Evolutionary conservation across 2,888 invertebrate species (phyloP), one percentile per base, ranked within the genome.

Genomic region (Torymus tubicola): DNA sequence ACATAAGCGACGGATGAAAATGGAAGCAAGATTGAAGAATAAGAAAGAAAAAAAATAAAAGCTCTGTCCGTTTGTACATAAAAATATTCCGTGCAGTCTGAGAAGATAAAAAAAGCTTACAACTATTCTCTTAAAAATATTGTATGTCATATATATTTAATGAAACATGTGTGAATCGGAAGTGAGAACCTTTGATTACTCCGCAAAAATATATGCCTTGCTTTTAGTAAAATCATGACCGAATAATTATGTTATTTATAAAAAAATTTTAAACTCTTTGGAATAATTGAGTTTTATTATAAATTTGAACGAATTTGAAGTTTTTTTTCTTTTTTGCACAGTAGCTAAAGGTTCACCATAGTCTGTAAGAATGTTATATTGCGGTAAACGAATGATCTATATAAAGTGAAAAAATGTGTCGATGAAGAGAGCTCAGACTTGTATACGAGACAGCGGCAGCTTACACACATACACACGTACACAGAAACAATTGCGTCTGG

Each of bases 111-210:
- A n/a, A n/a, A 80, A 65, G 24, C 60, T 70, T 80, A 70, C 74
- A 75, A 75, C 64, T 80, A 80, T 80, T 80, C 75, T 80, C 80
- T 75, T 80, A 74, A 75, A 64, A 64, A 73, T 74, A 79, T 74
- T 63, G 63, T 74, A 67, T 55, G 65, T 70, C 53, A 55, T 71
- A 67, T 42, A 42, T 53, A 21, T 71, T 61, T 71, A 74, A 60
- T 67, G 55, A 77, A 65, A 21, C 24, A 16, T 60, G 57, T 57
- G 63, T 42, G 73, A 79, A 68, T 73, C 31, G 13, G 1, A 18
- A 11, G 61, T 21, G 52, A 71, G 42, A 69, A 70, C 50, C 50
- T 75, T 53, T 57, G 70, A 69, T 68, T 70, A 70, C 24, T 55
- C 50, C 50, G 21, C 50, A 24, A 18, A 71, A 21, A 52, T 42